phyloP scores from a whole-genome alignment of 2,888 invertebrate species.

The Punctoribates punctum region DNA sequence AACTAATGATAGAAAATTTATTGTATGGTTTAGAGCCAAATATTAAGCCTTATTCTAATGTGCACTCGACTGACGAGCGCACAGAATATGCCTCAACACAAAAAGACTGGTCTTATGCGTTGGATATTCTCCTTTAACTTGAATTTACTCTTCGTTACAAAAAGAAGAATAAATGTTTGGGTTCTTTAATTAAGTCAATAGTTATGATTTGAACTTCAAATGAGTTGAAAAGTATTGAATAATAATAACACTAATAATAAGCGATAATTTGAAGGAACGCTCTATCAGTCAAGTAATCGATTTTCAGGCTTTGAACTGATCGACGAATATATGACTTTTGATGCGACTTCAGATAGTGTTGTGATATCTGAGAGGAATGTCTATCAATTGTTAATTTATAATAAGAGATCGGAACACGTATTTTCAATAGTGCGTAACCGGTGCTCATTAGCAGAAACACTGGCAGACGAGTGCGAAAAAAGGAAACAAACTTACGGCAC shows the following conservation, averaged over 20 bases:
- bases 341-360: not conserved
- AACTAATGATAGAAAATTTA: slow-evolving; percentile 27
- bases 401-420: not conserved
- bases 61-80: slow-evolving; percentile 7
- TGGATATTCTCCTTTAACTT: not conserved
- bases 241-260: not conserved
- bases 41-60: slow-evolving; percentile 15
- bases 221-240: not conserved
- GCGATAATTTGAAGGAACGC: slow-evolving; percentile 1
- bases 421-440: slow-evolving; percentile 21
- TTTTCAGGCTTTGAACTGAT: not conserved
- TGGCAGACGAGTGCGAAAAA: not conserved
- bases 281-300: slow-evolving; percentile 10
- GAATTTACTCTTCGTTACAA: not conserved
- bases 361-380: not conserved
- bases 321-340: not conserved
- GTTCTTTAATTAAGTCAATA: slow-evolving; percentile 19
- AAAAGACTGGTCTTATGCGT: not conserved
- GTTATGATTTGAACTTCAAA: not conserved
- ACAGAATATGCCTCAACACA: not conserved
- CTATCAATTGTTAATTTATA: not conserved
- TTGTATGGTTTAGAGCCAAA: slow-evolving; percentile 14
- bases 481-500: not conserved
- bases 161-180: slow-evolving; percentile 14
- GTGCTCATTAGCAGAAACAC: slow-evolving; percentile 12